Evolutionary conservation across 2,113 vertebrate genomes (phyloP).

Genomic region (Potamarius usumacintae): DNA sequence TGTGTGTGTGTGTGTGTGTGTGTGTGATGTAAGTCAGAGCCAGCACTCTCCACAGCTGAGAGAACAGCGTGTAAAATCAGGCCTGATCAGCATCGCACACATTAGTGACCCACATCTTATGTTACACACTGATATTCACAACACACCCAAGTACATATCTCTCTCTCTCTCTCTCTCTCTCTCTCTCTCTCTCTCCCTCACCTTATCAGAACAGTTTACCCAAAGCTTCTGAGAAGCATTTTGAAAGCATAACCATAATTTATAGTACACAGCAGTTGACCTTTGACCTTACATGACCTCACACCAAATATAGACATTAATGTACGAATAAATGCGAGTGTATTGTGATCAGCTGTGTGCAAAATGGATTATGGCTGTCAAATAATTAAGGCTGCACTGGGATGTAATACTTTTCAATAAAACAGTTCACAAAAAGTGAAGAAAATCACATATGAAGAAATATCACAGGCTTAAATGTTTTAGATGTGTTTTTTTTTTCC

Average conservation of each 20-base stretch:
- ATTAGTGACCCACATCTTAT: constrained; percentile 64
- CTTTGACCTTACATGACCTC: neutral
- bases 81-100: constrained; percentile 63
- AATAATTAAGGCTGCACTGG: neutral
- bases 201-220: neutral
- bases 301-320: neutral
- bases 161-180: constrained; percentile 44
- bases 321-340: neutral
- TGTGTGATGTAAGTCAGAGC: constrained; percentile 15
- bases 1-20: constrained; percentile 21
- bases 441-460: neutral
- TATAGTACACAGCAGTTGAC: neutral
- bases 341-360: neutral
- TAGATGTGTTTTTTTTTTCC: neutral
- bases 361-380: neutral
- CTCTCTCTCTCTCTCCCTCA: constrained; percentile 27
- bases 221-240: neutral
- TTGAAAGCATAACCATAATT: neutral
- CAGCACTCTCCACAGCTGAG: constrained; percentile 64
- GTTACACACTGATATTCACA: constrained; percentile 60
- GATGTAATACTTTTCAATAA: neutral
- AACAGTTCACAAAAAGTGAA: neutral
- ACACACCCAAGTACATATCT: constrained; percentile 25
- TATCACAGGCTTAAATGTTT: neutral
- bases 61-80: constrained; percentile 56